Percentiles rank a stretch among this genome's conserved stretches.
phyloP scores from a whole-genome alignment of 1,140 invertebrate genomes.

The Periplaneta americana region DNA sequence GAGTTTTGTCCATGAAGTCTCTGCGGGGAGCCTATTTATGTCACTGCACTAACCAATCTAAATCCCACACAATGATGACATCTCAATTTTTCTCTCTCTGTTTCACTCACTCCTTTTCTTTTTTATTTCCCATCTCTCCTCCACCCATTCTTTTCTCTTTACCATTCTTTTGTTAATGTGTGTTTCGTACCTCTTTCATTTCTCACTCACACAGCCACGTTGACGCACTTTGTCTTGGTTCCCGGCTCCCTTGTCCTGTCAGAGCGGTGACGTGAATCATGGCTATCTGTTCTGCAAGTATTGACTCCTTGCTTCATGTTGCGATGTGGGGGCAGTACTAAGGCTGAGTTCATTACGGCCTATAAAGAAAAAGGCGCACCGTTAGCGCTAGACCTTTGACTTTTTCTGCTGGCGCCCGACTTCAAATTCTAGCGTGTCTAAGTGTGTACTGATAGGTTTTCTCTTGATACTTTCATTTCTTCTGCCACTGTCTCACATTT shows the following conservation, averaged over 20 bases:
- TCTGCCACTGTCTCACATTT: too few relatives aligned
- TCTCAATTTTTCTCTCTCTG: neutral
- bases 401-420: too few relatives aligned
- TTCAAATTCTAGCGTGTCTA: too few relatives aligned
- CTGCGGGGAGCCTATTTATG: neutral
- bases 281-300: neutral
- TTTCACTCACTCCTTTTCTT: neutral
- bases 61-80: neutral
- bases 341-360: too few relatives aligned
- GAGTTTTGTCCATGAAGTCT: neutral
- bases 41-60: neutral
- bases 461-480: too few relatives aligned
- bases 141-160: neutral
- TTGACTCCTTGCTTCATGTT: too few relatives aligned
- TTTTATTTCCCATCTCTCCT: neutral
- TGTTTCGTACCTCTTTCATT: neutral
- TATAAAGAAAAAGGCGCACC: too few relatives aligned
- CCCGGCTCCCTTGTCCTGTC: neutral
- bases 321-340: too few relatives aligned
- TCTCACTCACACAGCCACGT: neutral
- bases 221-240: neutral
- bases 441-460: too few relatives aligned
- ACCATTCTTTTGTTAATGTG: neutral
- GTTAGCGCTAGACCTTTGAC: too few relatives aligned
- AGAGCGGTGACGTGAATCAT: neutral